A percentile compares a stretch with the other conserved stretches of the same genome.
phyloP scores from a whole-genome alignment of 2,797 vertebrate species.

The Gephyroberyx darwinii region DNA sequence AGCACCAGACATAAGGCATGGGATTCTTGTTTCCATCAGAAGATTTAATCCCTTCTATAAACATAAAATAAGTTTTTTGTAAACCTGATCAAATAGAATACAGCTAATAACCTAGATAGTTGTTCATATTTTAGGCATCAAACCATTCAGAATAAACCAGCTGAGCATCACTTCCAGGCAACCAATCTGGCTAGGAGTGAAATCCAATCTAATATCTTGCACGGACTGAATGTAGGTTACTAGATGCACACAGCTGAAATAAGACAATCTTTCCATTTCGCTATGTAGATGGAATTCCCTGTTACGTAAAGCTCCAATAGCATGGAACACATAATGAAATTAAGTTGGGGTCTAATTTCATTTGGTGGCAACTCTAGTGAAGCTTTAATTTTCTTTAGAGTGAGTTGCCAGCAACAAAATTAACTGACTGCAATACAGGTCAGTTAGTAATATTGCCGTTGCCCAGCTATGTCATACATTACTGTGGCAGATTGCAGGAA shows the following conservation, averaged over 20 bases:
- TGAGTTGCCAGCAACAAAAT: constrained; percentile 46
- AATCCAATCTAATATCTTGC: constrained; percentile 59
- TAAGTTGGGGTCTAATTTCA: constrained; percentile 64
- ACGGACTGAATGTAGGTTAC: constrained; percentile 62
- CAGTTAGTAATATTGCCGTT: constrained; percentile 33
- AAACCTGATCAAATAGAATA: constrained; percentile 1
- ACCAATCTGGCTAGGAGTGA: constrained; percentile 48
- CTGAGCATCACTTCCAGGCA: constrained; percentile 41
- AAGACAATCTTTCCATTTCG: constrained; percentile 74
- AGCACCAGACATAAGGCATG: constrained; percentile 23
- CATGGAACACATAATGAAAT: constrained; percentile 72
- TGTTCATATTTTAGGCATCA: constrained; percentile 34
- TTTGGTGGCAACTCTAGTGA: constrained; percentile 57
- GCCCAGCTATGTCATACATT: constrained; percentile 34
- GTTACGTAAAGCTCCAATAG: constrained; percentile 74
- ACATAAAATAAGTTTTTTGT: not conserved
- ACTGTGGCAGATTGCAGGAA: constrained; percentile 33
- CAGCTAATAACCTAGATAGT: constrained; percentile 5
- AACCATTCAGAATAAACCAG: constrained; percentile 31
- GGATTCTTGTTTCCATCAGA: constrained; percentile 35
- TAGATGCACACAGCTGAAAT: constrained; percentile 56
- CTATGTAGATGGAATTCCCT: constrained; percentile 72
- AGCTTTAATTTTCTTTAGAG: constrained; percentile 48
- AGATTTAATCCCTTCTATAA: constrained; percentile 5
- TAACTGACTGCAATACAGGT: constrained; percentile 33